Base-by-base conservation (phyloP, 1,140 invertebrate species). In the Meteorus sp. region DNA sequence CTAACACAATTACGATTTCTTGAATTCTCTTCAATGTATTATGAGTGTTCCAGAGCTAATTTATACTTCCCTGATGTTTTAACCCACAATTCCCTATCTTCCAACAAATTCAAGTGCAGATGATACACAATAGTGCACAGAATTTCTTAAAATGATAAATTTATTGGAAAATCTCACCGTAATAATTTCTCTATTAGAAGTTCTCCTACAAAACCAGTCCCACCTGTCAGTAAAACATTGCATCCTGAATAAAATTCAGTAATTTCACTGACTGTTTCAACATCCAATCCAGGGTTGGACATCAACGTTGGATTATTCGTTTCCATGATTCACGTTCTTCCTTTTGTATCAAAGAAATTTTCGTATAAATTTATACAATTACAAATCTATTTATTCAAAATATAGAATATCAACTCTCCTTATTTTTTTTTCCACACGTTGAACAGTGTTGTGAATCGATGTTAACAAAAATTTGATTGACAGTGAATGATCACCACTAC, bases 141-240 rank as follows among this genome's bases (percentile, higher is more conserved):
- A 8, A 56, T 29, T 50, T 39, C 52, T 45, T 23, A n/a, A 43
- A 3, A 43, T 17, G 17, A 19, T 43, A 43, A 43, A 43, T 17
- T 43, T 8, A 8, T 8, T 37, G 5, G 3, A 20, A 17, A 45
- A 9, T 37, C 63, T 70, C 64, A 77, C 77, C 78, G 62, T 13
- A 89, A 71, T 35, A 89, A 69, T 73, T 88, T 89, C 68, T 89
- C 86, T 4, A 89, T 73, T 2, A 89, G 64, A 31, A 89, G 79
- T 73, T 86, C 88, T 1, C 88, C 89, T 27, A 90, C 71, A 63
- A 89, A 90, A 19, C 88, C 88, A 22, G 87, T 87, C 4, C 78
- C 82, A 8, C 84, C 84, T 2, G 82, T 84, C 3, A 83, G 41
- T 25, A 84, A 68, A 20, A 84, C 54, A 29, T 74, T 75, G 2